A percentile compares a stretch with the other conserved stretches of the same genome.
Conservation (phyloP, 2,888 invertebrate species). For the Hyppa rectilinea region DNA sequence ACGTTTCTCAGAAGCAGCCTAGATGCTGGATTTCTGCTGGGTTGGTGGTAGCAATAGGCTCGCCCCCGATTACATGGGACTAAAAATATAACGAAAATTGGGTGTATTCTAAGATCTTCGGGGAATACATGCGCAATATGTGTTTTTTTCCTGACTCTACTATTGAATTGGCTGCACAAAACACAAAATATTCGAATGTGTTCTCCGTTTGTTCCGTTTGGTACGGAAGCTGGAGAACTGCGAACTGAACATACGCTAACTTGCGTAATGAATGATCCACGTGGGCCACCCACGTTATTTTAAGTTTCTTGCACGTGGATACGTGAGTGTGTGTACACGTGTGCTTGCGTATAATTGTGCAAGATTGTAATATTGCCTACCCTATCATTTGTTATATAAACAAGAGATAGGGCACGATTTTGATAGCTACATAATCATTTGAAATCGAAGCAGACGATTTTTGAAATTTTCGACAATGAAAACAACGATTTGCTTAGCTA, state of each 20-base stretch:
- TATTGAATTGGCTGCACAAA: conserved; percentile 2
- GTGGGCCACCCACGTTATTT: conserved; percentile 60
- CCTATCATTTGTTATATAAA: conserved; percentile 23
- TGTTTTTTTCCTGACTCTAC: no score
- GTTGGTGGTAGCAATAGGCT: no score
- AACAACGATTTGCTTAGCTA: background rate
- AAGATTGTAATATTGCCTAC: conserved; percentile 19
- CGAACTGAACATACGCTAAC: conserved; percentile 44
- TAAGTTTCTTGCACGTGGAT: conserved; percentile 40
- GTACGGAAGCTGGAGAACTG: conserved; percentile 34
- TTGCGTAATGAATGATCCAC: conserved; percentile 57
- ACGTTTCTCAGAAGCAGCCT: no score
- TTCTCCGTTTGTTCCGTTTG: conserved; percentile 9
- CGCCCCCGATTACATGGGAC: no score
- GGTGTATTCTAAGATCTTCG: no score
- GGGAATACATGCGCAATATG: no score
- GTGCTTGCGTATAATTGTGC: background rate
- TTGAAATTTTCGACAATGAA: background rate
- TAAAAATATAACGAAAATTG: no score
- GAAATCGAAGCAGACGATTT: conserved; percentile 12
- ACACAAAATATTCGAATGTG: background rate
- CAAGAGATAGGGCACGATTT: conserved; percentile 24
- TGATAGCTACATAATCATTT: conserved; percentile 7
- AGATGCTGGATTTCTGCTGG: no score
- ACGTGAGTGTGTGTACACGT: conserved; percentile 23